Conservation (phyloP, 2,888 invertebrate species). For the Pyrocoelia pectoralis region DNA sequence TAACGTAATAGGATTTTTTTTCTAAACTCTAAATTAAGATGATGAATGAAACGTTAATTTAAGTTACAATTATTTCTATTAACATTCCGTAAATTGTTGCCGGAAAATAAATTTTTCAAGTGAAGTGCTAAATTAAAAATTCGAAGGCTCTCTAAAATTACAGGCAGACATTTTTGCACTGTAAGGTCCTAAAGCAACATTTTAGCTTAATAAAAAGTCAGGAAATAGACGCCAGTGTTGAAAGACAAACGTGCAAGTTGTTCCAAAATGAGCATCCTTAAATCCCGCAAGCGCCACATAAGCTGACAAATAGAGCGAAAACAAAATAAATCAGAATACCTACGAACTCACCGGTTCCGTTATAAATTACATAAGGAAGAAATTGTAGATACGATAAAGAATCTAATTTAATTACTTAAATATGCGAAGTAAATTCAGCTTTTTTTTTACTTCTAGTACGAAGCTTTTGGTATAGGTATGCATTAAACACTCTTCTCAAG, state of each 20-base stretch:
- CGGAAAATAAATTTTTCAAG: slow-evolving; percentile 14
- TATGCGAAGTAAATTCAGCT: background rate
- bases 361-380: background rate
- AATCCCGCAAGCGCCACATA: slow-evolving; percentile 37
- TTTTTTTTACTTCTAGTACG: too few species aligned
- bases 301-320: slow-evolving; percentile 30
- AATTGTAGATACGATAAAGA: background rate
- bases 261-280: slow-evolving; percentile 35
- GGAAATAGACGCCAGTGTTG: slow-evolving; percentile 37
- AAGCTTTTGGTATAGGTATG: slow-evolving; percentile 1
- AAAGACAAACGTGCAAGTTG: slow-evolving; percentile 38
- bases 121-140: slow-evolving; percentile 17
- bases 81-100: slow-evolving; percentile 21
- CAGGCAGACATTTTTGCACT: slow-evolving; percentile 10
- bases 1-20: slow-evolving; percentile 34
- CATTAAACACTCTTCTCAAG: slow-evolving; percentile 1
- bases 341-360: slow-evolving; percentile 9
- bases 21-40: slow-evolving; percentile 25
- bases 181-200: slow-evolving; percentile 17
- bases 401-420: slow-evolving; percentile 7
- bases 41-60: slow-evolving; percentile 28
- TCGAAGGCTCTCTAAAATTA: slow-evolving; percentile 3
- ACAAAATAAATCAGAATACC: slow-evolving; percentile 30
- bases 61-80: slow-evolving; percentile 31
- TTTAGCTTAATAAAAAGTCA: slow-evolving; percentile 23